Evolutionary conservation across 2,888 invertebrate genomes (phyloP).

Genomic region (Himalopsyche japonica): DNA sequence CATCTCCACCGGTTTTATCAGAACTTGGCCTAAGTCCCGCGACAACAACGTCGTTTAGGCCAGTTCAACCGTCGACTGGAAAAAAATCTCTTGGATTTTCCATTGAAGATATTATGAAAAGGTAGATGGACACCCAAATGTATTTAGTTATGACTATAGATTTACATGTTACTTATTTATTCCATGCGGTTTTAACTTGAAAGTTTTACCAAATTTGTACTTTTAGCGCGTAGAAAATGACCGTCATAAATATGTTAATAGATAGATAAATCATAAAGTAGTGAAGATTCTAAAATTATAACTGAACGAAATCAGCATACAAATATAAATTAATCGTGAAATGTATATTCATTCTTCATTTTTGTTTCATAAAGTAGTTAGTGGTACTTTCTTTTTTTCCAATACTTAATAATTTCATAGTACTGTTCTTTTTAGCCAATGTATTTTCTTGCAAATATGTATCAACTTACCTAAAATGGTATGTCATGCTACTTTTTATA

Average conservation of each 20-base stretch:
- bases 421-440: no score
- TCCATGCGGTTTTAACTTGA: not conserved
- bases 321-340: no score
- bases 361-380: no score
- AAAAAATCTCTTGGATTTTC: constrained; percentile 74
- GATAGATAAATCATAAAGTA: no score
- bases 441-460: not conserved
- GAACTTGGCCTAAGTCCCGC: constrained; percentile 14
- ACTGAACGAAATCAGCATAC: no score
- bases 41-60: constrained; percentile 28
- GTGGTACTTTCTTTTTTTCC: no score
- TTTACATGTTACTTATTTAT: not conserved
- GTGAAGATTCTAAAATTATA: no score
- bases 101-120: constrained; percentile 87
- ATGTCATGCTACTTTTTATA: not conserved
- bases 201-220: not conserved
- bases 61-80: constrained; percentile 45
- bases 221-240: not conserved
- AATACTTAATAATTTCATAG: no score
- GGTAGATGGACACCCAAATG: constrained; percentile 65
- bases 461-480: not conserved
- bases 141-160: not conserved
- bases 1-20: constrained; percentile 22
- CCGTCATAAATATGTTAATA: no score
- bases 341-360: no score